phyloP scores from a whole-genome alignment of 2,113 vertebrate genomes.

The Trinectes maculatus region DNA sequence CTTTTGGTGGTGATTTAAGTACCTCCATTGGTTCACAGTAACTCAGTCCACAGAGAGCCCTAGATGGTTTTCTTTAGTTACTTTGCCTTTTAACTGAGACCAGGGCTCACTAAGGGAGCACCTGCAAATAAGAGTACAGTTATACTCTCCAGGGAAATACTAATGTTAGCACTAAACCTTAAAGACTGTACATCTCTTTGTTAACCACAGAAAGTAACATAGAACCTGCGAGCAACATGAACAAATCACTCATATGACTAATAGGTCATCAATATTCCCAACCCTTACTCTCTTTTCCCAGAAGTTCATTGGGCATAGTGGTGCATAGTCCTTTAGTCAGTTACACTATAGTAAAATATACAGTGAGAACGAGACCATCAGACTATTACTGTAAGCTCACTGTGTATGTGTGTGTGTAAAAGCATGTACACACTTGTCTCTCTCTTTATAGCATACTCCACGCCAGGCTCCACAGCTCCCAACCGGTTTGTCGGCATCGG shows the following conservation, averaged over 20 bases:
- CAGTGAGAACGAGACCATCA: conserved; percentile 42
- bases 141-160: conserved; percentile 35
- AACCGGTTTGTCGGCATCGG: conserved; percentile 98
- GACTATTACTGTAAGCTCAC: conserved; percentile 57
- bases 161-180: conserved; percentile 44
- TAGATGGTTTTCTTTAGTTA: conserved; percentile 55
- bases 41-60: conserved; percentile 47
- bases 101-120: too few species aligned
- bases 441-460: conserved; percentile 90
- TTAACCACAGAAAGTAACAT: conserved; percentile 45
- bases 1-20: conserved; percentile 37
- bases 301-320: conserved; percentile 45
- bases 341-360: conserved; percentile 25
- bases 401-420: conserved; percentile 77
- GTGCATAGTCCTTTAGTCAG: conserved; percentile 23
- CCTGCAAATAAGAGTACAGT: conserved; percentile 46
- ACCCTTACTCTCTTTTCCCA: conserved; percentile 35
- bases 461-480: conserved; percentile 95
- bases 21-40: conserved; percentile 43
- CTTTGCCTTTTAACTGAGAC: conserved; percentile 63
- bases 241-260: conserved; percentile 41
- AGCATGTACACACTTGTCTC: conserved; percentile 80
- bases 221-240: conserved; percentile 39
- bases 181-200: conserved; percentile 37
- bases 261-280: conserved; percentile 46